phyloP scores from a whole-genome alignment of 2,888 invertebrate genomes.

The Seira ritae region DNA sequence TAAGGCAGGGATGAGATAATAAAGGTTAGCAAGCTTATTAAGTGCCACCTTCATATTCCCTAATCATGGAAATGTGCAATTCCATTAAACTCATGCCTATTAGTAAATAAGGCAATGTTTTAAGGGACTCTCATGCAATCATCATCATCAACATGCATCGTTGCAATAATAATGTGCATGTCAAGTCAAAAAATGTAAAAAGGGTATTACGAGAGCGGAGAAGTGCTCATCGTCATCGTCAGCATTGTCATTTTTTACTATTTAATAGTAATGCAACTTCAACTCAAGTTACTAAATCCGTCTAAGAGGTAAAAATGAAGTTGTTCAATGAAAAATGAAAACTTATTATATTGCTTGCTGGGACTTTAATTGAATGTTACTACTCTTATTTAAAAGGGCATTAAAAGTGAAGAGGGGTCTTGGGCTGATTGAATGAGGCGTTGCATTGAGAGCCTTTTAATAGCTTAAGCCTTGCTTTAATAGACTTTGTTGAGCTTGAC shows the following conservation, averaged over 20 bases:
- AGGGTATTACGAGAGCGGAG: constrained; percentile 40
- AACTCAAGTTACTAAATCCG: constrained; percentile 49
- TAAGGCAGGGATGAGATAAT: constrained; percentile 15
- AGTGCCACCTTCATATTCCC: constrained; percentile 37
- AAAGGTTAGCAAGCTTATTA: constrained; percentile 38
- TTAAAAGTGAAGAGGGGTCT: constrained; percentile 1
- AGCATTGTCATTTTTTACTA: too few species aligned
- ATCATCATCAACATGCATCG: neutral
- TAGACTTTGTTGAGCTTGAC: constrained; percentile 21
- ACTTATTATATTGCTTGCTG: too few species aligned
- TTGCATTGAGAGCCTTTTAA: neutral
- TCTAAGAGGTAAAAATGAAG: constrained; percentile 27
- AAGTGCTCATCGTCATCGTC: neutral
- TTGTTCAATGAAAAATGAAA: constrained; percentile 21
- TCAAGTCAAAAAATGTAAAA: constrained; percentile 47
- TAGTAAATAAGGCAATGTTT: neutral
- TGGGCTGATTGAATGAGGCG: neutral
- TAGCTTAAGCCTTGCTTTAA: constrained; percentile 12
- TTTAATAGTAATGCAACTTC: constrained; percentile 10
- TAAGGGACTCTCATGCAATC: constrained; percentile 13
- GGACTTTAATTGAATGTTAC: neutral
- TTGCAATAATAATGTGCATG: constrained; percentile 37
- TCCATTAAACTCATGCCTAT: constrained; percentile 27
- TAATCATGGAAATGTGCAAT: constrained; percentile 40
- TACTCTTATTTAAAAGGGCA: constrained; percentile 1